Evolutionary conservation across 2,113 vertebrate genomes (phyloP).

Genomic region (Rattus norvegicus): GRCr8 NC_086037.1:70295001-70295500

Average conservation of each 20-base stretch:
- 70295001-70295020: background rate
- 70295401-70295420: background rate
- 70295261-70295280: background rate
- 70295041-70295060: background rate
- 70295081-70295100: background rate
- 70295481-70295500: background rate
- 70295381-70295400: background rate
- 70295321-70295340: background rate
- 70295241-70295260: background rate
- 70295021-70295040: background rate
- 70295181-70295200: no score
- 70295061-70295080: background rate
- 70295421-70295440: background rate
- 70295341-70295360: background rate
- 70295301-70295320: background rate
- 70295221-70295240: accelerated
- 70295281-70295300: background rate
- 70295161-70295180: background rate
- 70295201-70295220: background rate
- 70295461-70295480: background rate
- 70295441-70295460: no score
- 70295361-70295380: background rate
- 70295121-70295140: background rate
- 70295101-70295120: background rate
- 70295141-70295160: background rate